Evolutionary conservation across 2,113 vertebrate genomes (phyloP), one percentile per base, ranked within the genome.

Genomic region (Sceloporus undulatus): DNA sequence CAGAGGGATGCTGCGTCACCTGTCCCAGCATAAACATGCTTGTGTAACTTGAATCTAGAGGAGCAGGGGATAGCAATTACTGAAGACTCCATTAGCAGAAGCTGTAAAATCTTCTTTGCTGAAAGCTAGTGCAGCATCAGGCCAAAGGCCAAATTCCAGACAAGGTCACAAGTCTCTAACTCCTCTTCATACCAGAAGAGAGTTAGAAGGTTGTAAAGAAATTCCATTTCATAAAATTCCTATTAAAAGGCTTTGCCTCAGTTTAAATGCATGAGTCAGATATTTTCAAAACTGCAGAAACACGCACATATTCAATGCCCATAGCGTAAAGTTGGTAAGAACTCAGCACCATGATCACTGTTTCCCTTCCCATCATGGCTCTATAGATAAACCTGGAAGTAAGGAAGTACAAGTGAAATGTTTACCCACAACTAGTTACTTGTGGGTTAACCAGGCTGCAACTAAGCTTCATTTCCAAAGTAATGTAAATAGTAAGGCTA

Each of bases 131-230:
- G 52, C 75, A 68, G 54, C 70, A 73, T 56, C 78, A 82, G 88
- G 78, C 83, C 88, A 89, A 75, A 82, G 84, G 56, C 70, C 82
- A 89, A 75, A 89, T 89, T 81, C 88, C 84, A 85, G 59, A 48
- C 40, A 40, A 82, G 84, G 68, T 85, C 71, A 70, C 40, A 82
- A 76, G 71, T 74, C 59, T 85, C 70, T 54, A 76, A 56, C 87
- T 54, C 42, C 40, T 68, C 29, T 80, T 85, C 83, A 75, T 75
- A 52, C 77, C 83, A 81, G 14, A 52, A 70, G 70, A 70, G 18
- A 85, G 14, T 13, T 38, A 62, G 56, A 85, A 84, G 14, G 18
- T n/a, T 52, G 78, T 62, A 80, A 65, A 85, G 38, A 80, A 81
- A 75, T 48, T 52, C 34, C 13, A 14, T 27, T 79, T 42, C 48